Evolutionary conservation across 2,113 vertebrate species (phyloP).

Genomic region (Passer montanus): DNA sequence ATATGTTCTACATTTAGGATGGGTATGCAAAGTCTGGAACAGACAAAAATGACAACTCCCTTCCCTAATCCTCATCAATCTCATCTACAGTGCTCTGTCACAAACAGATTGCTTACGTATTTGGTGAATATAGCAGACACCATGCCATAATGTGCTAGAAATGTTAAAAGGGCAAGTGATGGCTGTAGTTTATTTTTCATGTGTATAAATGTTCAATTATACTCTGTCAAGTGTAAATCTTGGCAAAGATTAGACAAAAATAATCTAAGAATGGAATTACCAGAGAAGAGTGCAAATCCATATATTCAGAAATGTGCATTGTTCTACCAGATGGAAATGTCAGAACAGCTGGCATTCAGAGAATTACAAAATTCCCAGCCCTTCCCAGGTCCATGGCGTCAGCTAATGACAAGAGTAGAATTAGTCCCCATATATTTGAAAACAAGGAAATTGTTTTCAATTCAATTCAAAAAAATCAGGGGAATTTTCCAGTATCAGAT

Average conservation of each 20-base stretch:
- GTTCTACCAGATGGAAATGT: not conserved
- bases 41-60: not conserved
- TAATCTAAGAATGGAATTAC: not conserved
- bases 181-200: not conserved
- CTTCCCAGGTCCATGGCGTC: fast-evolving
- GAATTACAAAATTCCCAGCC: not conserved
- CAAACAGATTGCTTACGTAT: not conserved
- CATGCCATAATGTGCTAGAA: not conserved
- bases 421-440: not conserved
- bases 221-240: not conserved
- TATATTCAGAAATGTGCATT: not conserved
- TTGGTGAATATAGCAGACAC: not conserved
- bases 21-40: not conserved
- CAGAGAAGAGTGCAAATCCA: not conserved
- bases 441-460: not conserved
- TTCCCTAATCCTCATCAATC: not conserved
- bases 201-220: not conserved
- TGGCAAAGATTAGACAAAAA: not conserved
- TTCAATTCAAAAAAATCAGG: too few relatives aligned
- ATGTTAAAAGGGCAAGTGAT: not conserved
- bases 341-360: not conserved
- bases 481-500: not conserved
- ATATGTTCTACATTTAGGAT: not conserved
- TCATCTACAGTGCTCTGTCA: not conserved
- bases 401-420: not conserved